phyloP scores from a whole-genome alignment of 2,888 invertebrate species.

The Amiota mariae region DNA sequence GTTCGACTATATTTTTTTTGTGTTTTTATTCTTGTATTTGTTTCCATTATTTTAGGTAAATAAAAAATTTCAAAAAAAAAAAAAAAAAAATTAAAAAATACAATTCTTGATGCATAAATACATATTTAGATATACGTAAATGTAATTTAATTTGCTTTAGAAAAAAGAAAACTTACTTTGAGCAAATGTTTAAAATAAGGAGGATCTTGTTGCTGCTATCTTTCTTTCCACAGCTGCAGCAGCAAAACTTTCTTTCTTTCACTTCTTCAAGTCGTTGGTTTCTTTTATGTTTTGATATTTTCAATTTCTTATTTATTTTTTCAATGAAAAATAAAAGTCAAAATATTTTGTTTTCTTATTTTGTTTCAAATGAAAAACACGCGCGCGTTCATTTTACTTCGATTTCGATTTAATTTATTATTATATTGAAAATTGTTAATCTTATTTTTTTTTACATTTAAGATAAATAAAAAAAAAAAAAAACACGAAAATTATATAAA shows the following conservation, averaged over 20 bases:
- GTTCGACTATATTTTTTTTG: no score
- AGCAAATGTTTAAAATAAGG: no score
- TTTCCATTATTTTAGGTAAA: no score
- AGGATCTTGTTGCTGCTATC: background rate
- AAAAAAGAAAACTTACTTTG: no score
- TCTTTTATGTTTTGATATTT: background rate
- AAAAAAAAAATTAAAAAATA: no score
- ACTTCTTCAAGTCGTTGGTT: background rate
- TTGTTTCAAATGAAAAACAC: slow-evolving; percentile 23
- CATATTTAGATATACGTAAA: no score
- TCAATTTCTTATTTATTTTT: background rate
- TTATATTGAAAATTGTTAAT: no score
- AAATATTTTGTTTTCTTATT: slow-evolving; percentile 29
- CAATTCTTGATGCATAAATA: no score
- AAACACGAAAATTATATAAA: background rate
- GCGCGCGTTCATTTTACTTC: slow-evolving; percentile 22
- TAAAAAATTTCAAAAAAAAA: no score
- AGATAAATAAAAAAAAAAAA: background rate
- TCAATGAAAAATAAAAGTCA: slow-evolving; percentile 4
- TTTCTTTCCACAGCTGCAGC: background rate
- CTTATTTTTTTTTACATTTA: slow-evolving; percentile 31
- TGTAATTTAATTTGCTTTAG: no score
- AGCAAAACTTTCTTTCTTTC: background rate
- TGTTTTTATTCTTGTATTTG: no score
- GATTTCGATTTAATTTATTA: slow-evolving; percentile 28